Evolutionary conservation across 2,797 vertebrate genomes (phyloP), one percentile per base, ranked within the genome.

Genomic region (Malacoraja senta): DNA sequence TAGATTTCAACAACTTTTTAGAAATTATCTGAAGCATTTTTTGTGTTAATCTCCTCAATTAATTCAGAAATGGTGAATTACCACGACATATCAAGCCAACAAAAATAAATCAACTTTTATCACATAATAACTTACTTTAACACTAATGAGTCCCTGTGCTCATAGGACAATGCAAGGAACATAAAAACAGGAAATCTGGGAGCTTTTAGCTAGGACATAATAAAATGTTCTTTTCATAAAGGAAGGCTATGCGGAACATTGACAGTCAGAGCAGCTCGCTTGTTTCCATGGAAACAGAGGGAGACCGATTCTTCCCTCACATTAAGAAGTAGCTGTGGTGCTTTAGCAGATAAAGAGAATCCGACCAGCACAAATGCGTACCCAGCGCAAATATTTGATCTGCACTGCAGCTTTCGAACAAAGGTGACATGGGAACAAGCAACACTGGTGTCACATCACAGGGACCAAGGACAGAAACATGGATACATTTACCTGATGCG

Each of bases 141-240:
- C 12, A 29, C 38, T 29, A 86, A 15, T 19, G 72, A 38, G 24
- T 74, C 6, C 65, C 35, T 13, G 9, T 68, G 26, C n/a, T 76
- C 24, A 53, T 17, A 24, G 72, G 38, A 72, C 72, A 58, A 53
- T 76, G 38, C 6, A 76, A 29, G 90, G 4, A n/a, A 92, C 26
- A 92, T 38, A 92, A 92, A 58, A 53, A 68, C 68, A 74, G 90
- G 90, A 92, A 92, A 92, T 92, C 38, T 44, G 38, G 71, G 21
- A 44, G 21, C 68, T 53, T 32, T 74, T 74, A 74, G 38, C 38
- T 2, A 21, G 32, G 26, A 58, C 24, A 53, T 26, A 91, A 92
- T 58, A 21, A 53, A 92, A 92, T 53, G 24, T 19, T 76, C 71
- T 76, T 92, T 63, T 53, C 63, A 65, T 26, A 74, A 21, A 76